Base-by-base conservation (phyloP, 2,888 invertebrate species). In the Yponomeuta evonymella region DNA sequence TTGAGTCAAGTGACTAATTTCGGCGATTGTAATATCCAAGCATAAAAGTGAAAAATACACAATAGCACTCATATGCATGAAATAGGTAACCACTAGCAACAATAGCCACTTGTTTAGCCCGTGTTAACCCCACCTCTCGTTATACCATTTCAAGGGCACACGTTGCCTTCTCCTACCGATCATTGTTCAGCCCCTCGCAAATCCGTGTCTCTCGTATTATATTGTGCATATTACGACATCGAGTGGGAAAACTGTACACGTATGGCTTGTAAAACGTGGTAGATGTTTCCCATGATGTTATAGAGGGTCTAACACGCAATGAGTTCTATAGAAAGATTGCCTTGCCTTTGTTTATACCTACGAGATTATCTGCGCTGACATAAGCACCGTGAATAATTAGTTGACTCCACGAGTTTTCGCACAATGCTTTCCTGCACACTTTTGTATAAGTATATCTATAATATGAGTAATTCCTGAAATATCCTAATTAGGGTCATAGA, bases 271-370 rank as follows among this genome's bases (percentile, higher is more conserved):
- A 74, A 78, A 72, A 73, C 73, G 69, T 71, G 69, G 51, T 51
- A 73, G 73, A 75, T 77, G 77, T 75, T 77, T 72, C 72, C 73
- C 71, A 71, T 72, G 71, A 68, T 63, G 68, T 70, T 73, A 70
- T 70, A 71, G 73, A 72, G 72, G 75, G 73, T 72, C 74, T 73
- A 72, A 71, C 72, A 75, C 15, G 36, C 36, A 67, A 33, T 15
- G 51, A 58, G 51, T 58, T 15, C 51, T 58, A 58, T 58, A 58
- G 51, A 58, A 58, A 12, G 51, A 58, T 15, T 58, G 51, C 51
- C 5, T 58, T 2, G 51, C 3, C 51, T 58, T 58, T 58, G 15
- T 58, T 58, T 5, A 15, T 58, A 15, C 15, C 51, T 58, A 4
- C 12, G 15, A 58, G 51, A 15, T 15, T 58, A 58, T 12, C 15